These are phyloP conservation scores for Mystacides longicornis DNA, from an alignment of 2,888 invertebrate genomes.

Conservation along the genomic window DNA sequence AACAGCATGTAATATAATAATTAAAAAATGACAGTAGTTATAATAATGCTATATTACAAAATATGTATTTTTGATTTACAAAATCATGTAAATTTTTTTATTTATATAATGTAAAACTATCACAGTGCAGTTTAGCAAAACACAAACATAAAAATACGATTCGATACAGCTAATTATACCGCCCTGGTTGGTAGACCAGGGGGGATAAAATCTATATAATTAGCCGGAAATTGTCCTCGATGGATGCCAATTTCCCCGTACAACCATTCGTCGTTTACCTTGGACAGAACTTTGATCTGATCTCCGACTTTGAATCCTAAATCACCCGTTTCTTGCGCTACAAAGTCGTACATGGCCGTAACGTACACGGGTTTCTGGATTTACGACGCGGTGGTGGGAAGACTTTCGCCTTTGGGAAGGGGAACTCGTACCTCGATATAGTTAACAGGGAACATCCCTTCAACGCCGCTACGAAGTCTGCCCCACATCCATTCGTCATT, in stretches of 20 bases:
- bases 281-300: conserved; percentile 55
- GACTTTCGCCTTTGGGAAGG: conserved; percentile 40
- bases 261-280: conserved; percentile 71
- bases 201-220: conserved; percentile 61
- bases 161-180: background rate
- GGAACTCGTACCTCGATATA: conserved; percentile 73
- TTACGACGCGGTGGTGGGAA: conserved; percentile 24
- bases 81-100: background rate
- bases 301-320: conserved; percentile 37
- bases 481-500: conserved; percentile 80
- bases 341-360: conserved; percentile 68
- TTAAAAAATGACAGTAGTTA: too few relatives aligned
- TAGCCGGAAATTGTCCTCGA: conserved; percentile 71
- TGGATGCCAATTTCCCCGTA: conserved; percentile 61
- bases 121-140: background rate
- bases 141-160: background rate
- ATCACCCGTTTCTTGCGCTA: conserved; percentile 49
- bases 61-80: background rate
- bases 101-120: background rate
- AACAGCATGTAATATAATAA: too few relatives aligned
- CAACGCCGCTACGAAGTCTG: conserved; percentile 52
- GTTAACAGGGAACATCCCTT: conserved; percentile 77
- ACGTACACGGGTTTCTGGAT: conserved; percentile 39
- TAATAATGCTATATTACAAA: too few relatives aligned
- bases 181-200: conserved; percentile 33